Evolutionary conservation across 2,113 vertebrate genomes (phyloP).

Genomic region (Uria aalge): DNA sequence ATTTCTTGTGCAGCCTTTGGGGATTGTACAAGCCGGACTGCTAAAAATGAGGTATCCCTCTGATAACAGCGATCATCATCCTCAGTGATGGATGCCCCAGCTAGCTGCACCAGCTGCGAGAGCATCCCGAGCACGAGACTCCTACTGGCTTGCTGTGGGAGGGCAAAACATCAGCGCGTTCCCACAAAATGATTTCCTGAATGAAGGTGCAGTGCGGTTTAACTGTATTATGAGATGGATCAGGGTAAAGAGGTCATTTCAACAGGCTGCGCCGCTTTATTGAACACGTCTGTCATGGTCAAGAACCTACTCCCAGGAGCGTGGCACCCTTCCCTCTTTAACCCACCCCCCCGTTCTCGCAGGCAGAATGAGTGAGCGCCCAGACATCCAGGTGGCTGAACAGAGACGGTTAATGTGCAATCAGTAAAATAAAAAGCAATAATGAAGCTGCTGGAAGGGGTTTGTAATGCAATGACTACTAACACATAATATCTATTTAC

Average conservation of each 20-base stretch:
- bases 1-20: neutral
- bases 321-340: constrained; percentile 23
- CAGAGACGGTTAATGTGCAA: constrained; percentile 23
- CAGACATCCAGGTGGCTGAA: constrained; percentile 23
- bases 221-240: neutral
- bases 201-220: constrained; percentile 1
- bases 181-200: neutral
- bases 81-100: neutral
- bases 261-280: neutral
- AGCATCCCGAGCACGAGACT: neutral
- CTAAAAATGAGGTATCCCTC: neutral
- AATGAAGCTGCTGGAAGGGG: constrained; percentile 32
- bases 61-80: neutral
- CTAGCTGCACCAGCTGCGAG: neutral
- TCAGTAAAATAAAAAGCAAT: constrained; percentile 53
- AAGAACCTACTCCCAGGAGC: neutral
- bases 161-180: neutral
- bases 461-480: constrained; percentile 11
- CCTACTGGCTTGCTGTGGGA: neutral
- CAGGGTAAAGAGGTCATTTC: neutral
- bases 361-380: constrained; percentile 20
- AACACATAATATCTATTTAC: neutral
- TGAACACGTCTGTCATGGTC: constrained; percentile 5
- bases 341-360: constrained; percentile 4
- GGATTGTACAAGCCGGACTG: neutral